Percentiles rank a stretch among this genome's conserved stretches.
Evolutionary conservation across 2,113 vertebrate genomes (phyloP).

Genomic region (Thalassarche chlororhynchos): DNA sequence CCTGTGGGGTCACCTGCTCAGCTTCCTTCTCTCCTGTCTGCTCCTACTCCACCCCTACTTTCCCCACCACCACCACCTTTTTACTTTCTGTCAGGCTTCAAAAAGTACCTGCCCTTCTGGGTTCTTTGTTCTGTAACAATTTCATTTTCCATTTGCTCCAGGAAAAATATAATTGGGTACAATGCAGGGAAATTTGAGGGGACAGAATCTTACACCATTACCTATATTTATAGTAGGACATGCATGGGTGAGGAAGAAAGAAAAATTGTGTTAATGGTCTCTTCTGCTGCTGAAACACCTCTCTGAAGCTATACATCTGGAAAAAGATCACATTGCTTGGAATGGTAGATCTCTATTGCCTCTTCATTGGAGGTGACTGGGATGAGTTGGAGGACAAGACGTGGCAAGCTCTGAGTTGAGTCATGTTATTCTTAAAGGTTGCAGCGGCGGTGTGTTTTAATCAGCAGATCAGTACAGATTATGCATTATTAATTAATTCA

Average conservation of each 20-base stretch:
- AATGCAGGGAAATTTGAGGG: not conserved
- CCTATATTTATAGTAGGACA: not conserved
- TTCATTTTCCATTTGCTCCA: not conserved
- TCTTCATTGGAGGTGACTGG: not conserved
- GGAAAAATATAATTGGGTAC: not conserved
- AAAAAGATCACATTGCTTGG: not conserved
- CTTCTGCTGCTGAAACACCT: not conserved
- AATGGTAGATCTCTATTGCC: not conserved
- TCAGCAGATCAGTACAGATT: slow-evolving; percentile 35
- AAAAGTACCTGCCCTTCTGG: not conserved
- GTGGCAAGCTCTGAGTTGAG: not conserved
- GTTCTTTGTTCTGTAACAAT: not conserved
- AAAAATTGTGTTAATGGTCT: slow-evolving; percentile 6
- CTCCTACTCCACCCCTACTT: not conserved
- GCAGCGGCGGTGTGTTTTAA: not conserved
- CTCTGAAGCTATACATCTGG: slow-evolving; percentile 1
- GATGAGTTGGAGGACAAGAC: not conserved
- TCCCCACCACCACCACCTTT: not conserved
- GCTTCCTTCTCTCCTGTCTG: not conserved
- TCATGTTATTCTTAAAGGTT: not conserved
- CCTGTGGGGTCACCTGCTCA: not conserved
- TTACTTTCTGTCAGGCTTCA: not conserved
- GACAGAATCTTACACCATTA: not conserved
- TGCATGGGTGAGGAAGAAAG: not conserved
- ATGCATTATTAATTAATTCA: not conserved